Base-by-base conservation (phyloP, 2,113 vertebrate genomes). In the Tragelaphus strepsiceros region DNA sequence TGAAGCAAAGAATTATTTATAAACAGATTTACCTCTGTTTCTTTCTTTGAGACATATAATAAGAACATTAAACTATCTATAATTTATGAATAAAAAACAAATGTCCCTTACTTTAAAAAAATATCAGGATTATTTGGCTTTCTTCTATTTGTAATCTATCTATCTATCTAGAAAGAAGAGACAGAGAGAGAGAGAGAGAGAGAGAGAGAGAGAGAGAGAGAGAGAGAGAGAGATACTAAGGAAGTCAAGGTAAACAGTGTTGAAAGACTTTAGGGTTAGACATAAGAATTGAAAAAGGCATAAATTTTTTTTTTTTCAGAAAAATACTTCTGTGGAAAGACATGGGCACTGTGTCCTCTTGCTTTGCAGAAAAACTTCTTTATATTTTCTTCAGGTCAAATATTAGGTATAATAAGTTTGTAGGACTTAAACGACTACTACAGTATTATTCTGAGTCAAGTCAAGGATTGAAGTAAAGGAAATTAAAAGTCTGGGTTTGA, bases 341-440 rank as follows among this genome's bases (percentile, higher is more conserved):
- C 49, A 51, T 56, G 43, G 21, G 3, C 7, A 6, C 28, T 49
- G 1, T 88, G 24, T 92, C 35, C 13, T 21, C 4, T 77, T 88
- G 49, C 51, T 59, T 90, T 21, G 3, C 30, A 59, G 51, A 93
- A 28, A 88, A 78, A 64, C 0, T 56, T 92, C 16, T 80, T 95
- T 90, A 49, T 85, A 39, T 97, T 94, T 32, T 95, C 2, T 93
- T 96, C 7, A 78, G 43, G n/a, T 93, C 19, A 96, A 90, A 58
- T 90, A 62, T 94, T 88, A 93, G 46, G 6, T 93, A 30, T 62
- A 80, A 78, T 28, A 93, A 85, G 2, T 67, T 95, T 53, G 13
- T 54, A 83, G 43, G 15, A 87, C 26, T 95, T 91, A 24, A 95
- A 89, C n/a, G 14, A 93, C 24, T 24, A 93, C n/a, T 39, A 53